phyloP scores from a whole-genome alignment of 1,140 invertebrate species.

The Drosophila bocqueti region DNA sequence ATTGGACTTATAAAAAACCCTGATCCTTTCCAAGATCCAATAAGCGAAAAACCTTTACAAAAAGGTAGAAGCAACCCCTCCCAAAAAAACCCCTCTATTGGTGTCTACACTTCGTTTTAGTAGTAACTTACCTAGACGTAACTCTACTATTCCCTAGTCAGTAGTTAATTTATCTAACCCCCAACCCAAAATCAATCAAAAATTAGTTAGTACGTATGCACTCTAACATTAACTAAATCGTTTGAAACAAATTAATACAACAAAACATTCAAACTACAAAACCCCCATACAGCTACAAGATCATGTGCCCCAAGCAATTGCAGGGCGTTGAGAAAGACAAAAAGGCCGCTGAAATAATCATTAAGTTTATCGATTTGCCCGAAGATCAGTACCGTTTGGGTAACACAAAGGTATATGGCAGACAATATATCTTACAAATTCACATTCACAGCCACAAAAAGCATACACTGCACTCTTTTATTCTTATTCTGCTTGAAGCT shows the following conservation, averaged over 20 bases:
- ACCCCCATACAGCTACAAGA: slow-evolving; percentile 92
- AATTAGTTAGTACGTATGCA: slow-evolving; percentile 48
- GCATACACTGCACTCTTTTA: slow-evolving; percentile 19
- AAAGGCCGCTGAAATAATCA: slow-evolving; percentile 95
- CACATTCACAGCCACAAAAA: slow-evolving; percentile 37
- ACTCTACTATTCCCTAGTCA: slow-evolving; percentile 50
- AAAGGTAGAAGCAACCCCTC: slow-evolving; percentile 37
- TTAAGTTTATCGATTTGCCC: slow-evolving; percentile 94
- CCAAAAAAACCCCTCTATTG: slow-evolving; percentile 31
- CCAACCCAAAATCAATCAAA: slow-evolving; percentile 3
- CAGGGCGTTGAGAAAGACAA: slow-evolving; percentile 91
- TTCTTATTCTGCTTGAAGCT: slow-evolving; percentile 20
- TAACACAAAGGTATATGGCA: slow-evolving; percentile 94
- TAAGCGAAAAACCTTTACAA: slow-evolving; percentile 49
- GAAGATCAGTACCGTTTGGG: slow-evolving; percentile 97
- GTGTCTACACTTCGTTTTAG: slow-evolving; percentile 40
- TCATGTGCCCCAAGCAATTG: slow-evolving; percentile 92
- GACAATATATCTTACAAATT: slow-evolving; percentile 69
- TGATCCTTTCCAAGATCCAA: slow-evolving; percentile 7
- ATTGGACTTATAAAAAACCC: slow-evolving; percentile 31
- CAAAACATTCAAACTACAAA: slow-evolving; percentile 53
- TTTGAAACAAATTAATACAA: slow-evolving; percentile 49
- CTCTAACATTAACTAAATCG: slow-evolving; percentile 45
- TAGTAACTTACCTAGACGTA: slow-evolving; percentile 66
- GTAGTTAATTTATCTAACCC: slow-evolving; percentile 40